Evolutionary conservation across 2,113 vertebrate species (phyloP).

Genomic region (Saccopteryx leptura): DNA sequence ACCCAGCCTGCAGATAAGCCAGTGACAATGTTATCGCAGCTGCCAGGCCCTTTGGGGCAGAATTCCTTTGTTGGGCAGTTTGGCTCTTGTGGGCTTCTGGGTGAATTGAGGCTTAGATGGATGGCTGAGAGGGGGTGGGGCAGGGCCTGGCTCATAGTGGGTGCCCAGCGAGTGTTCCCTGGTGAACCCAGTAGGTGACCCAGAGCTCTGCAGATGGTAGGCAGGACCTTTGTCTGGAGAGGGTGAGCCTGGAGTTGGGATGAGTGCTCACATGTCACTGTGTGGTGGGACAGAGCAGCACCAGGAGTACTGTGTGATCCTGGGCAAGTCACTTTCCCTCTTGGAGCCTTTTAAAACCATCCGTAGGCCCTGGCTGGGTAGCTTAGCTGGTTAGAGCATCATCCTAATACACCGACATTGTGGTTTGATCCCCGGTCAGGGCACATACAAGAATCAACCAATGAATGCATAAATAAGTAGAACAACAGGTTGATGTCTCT

Average conservation of each 20-base stretch:
- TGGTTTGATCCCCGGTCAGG: no score
- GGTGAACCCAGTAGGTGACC: not conserved
- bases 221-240: not conserved
- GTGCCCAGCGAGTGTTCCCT: not conserved
- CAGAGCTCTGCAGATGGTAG: not conserved
- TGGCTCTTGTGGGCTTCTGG: constrained; percentile 34
- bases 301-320: not conserved
- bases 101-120: not conserved
- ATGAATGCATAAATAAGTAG: no score
- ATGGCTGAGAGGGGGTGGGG: not conserved
- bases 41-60: constrained; percentile 55
- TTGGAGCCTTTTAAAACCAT: not conserved
- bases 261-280: not conserved
- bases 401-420: no score
- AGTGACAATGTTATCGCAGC: constrained; percentile 65
- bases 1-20: constrained; percentile 61
- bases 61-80: constrained; percentile 52
- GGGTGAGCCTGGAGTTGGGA: not conserved
- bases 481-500: no score
- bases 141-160: not conserved
- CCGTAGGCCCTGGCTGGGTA: no score
- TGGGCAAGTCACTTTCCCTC: not conserved
- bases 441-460: no score
- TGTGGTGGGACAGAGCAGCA: fast-evolving
- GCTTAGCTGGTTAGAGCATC: no score